A percentile compares a stretch with the other conserved stretches of the same genome.
These are phyloP conservation scores for Orbicella faveolata DNA, from an alignment of 64 coral and sea anemone species.

Conservation along the genomic window DNA sequence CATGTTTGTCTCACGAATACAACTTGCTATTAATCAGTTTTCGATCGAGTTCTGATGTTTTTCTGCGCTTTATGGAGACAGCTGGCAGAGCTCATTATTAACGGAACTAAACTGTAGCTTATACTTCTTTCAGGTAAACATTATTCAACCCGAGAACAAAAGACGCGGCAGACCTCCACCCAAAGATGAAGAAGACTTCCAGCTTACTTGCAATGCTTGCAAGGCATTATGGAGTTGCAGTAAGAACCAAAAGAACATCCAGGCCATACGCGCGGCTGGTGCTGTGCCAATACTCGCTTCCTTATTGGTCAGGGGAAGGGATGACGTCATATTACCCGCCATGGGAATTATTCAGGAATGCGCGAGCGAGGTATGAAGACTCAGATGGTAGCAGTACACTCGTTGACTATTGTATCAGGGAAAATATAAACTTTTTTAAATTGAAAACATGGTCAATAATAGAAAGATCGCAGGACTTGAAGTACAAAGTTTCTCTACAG, in stretches of 20 bases:
- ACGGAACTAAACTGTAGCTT: too few species aligned
- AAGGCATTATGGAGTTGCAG: constrained; percentile 96
- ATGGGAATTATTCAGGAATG: constrained; percentile 90
- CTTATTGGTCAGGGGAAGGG: constrained; percentile 54
- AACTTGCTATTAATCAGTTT: too few species aligned
- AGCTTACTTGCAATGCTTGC: constrained; percentile 57
- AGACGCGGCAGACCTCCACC: constrained; percentile 6
- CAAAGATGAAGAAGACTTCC: constrained; percentile 14
- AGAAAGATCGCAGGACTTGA: too few species aligned
- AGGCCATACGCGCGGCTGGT: constrained; percentile 62
- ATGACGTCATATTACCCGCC: constrained; percentile 70
- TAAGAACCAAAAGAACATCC: constrained; percentile 56
- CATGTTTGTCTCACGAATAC: too few species aligned
- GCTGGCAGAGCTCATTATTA: too few species aligned
- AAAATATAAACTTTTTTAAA: too few species aligned
- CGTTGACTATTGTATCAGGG: too few species aligned
- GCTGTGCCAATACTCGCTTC: constrained; percentile 62
- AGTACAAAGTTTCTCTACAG: too few species aligned
- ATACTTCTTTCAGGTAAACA: constrained; percentile 51
- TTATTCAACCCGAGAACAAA: constrained; percentile 45
- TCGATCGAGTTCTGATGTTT: too few species aligned
- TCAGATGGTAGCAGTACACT: neutral
- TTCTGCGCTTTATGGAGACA: too few species aligned
- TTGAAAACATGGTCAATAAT: too few species aligned
- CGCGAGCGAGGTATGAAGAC: constrained; percentile 68